These are phyloP conservation scores for Malachius bipustulatus DNA, from an alignment of 2,888 invertebrate species.

Conservation along the genomic window DNA sequence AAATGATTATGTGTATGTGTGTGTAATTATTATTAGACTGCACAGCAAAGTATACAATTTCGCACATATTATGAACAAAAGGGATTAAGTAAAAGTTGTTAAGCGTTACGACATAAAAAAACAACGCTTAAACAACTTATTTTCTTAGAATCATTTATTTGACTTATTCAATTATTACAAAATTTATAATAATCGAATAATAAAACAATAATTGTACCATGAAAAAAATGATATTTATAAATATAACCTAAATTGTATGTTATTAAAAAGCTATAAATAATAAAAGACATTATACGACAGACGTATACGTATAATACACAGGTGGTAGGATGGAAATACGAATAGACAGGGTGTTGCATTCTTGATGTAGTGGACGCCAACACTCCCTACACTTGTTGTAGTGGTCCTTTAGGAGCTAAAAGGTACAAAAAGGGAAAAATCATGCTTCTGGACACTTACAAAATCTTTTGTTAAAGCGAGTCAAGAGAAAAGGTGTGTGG, in stretches of 20 bases:
- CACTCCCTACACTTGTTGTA: constrained; percentile 25
- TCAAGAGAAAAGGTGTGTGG: too few species aligned
- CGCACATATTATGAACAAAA: too few species aligned
- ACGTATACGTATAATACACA: constrained; percentile 18
- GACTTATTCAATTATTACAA: constrained; percentile 32
- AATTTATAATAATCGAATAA: constrained; percentile 27
- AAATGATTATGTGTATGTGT: too few species aligned
- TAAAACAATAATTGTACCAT: constrained; percentile 24
- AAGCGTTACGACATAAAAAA: constrained; percentile 11
- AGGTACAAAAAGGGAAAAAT: constrained; percentile 31
- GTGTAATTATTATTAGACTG: too few species aligned
- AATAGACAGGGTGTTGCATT: constrained; percentile 24
- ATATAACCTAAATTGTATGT: constrained; percentile 28
- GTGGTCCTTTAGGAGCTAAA: constrained; percentile 32
- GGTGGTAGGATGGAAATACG: constrained; percentile 29
- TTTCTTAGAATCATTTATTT: constrained; percentile 23
- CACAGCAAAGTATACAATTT: neutral
- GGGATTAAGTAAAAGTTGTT: neutral
- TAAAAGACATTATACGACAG: constrained; percentile 26
- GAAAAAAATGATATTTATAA: constrained; percentile 28
- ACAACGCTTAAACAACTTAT: constrained; percentile 17
- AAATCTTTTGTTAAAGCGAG: too few species aligned
- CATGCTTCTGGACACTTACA: constrained; percentile 31
- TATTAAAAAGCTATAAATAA: constrained; percentile 27
- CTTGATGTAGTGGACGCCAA: constrained; percentile 24